Conservation (phyloP, 2,113 vertebrate genomes). For the Phylloscopus trochiloides region DNA sequence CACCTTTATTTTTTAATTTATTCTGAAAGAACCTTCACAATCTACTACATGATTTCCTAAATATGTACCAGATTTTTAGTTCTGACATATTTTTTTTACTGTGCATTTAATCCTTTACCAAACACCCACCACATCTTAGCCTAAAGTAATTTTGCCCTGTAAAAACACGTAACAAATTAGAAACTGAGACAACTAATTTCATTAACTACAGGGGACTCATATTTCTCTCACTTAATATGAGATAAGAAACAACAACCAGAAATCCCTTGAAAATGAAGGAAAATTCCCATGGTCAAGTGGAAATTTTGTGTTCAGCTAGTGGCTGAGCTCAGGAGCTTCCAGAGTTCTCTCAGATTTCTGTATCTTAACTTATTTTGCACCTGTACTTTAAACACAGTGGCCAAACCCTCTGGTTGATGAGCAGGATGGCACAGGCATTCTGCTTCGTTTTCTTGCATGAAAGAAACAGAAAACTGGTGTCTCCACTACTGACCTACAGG, state of each 20-base stretch:
- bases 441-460: background rate
- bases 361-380: background rate
- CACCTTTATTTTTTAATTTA: background rate
- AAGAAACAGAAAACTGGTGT: background rate
- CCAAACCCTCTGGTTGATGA: background rate
- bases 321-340: background rate
- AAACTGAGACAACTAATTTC: background rate
- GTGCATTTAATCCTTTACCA: background rate
- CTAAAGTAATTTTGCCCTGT: background rate
- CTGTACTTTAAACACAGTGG: background rate
- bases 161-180: background rate
- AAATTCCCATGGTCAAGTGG: background rate
- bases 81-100: background rate
- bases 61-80: background rate
- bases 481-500: background rate
- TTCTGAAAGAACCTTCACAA: background rate
- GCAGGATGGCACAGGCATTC: accelerated
- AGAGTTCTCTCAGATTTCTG: background rate
- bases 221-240: background rate
- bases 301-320: background rate
- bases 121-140: background rate
- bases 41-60: background rate
- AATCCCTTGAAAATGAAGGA: background rate
- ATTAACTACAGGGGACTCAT: background rate
- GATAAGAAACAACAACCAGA: background rate